Percentiles rank a stretch among this genome's conserved stretches.
Evolutionary conservation across 2,113 vertebrate species (phyloP).

Genomic region (Brachyhypopomus gauderio): DNA sequence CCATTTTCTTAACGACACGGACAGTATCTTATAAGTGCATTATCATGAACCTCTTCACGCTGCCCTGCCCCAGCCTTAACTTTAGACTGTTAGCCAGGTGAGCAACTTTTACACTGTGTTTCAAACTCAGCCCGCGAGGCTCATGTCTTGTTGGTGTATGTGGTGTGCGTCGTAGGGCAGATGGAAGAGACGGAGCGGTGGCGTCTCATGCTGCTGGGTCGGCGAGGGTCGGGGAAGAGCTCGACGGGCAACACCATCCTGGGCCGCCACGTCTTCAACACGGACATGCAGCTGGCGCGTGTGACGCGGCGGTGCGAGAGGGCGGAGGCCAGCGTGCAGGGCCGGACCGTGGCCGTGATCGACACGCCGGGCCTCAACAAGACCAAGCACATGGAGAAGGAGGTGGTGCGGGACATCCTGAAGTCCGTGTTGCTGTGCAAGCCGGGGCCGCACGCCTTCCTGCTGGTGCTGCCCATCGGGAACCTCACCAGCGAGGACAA

Average conservation of each 20-base stretch:
- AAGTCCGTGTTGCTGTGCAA: slow-evolving; percentile 52
- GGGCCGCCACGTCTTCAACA: slow-evolving; percentile 43
- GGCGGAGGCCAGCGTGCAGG: slow-evolving; percentile 12
- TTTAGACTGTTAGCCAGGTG: too few species aligned
- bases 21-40: too few species aligned
- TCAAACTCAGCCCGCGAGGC: too few species aligned
- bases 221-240: slow-evolving; percentile 66
- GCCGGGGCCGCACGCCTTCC: slow-evolving; percentile 61
- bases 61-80: too few species aligned
- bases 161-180: background rate
- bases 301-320: slow-evolving; percentile 60
- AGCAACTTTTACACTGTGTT: too few species aligned
- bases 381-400: slow-evolving; percentile 36
- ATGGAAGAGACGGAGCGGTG: slow-evolving; percentile 20
- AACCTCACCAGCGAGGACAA: slow-evolving; percentile 65
- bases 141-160: background rate
- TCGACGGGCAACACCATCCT: slow-evolving; percentile 67
- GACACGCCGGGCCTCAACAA: slow-evolving; percentile 66
- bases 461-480: slow-evolving; percentile 57
- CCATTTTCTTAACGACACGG: too few species aligned
- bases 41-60: too few species aligned
- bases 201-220: slow-evolving; percentile 66
- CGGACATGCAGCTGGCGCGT: slow-evolving; percentile 61
- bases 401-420: slow-evolving; percentile 56
- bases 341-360: slow-evolving; percentile 51